Conservation (phyloP, 1,140 invertebrate species). For the Apis laboriosa region DNA sequence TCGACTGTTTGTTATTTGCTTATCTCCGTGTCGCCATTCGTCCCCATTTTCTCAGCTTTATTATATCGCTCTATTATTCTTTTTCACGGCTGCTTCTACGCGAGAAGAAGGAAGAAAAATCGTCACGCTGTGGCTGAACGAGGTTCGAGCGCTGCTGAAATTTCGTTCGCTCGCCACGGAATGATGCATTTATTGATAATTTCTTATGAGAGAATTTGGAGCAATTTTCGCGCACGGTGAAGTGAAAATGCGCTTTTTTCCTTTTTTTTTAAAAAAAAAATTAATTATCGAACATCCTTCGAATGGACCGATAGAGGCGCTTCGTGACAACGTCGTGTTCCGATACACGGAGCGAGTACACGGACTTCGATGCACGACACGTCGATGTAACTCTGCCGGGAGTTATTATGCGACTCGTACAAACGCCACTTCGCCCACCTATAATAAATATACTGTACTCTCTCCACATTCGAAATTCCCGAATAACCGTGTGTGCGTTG, state of each 20-base stretch:
- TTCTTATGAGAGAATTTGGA: too few species aligned
- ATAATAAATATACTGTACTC: neutral
- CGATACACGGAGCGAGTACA: too few species aligned
- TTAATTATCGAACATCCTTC: too few species aligned
- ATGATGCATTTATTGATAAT: too few species aligned
- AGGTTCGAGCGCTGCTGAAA: too few species aligned
- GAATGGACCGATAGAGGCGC: too few species aligned
- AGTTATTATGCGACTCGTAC: slow-evolving; percentile 59
- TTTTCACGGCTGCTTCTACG: neutral
- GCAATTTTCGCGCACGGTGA: too few species aligned
- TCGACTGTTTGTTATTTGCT: slow-evolving; percentile 1
- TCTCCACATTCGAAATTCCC: slow-evolving; percentile 39
- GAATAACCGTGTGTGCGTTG: neutral
- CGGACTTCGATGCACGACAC: slow-evolving; percentile 22
- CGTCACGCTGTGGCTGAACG: too few species aligned
- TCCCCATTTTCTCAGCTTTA: neutral
- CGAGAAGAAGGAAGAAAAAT: neutral
- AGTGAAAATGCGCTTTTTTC: too few species aligned
- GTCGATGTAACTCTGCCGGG: slow-evolving; percentile 56
- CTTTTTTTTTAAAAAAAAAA: too few species aligned
- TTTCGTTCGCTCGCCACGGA: too few species aligned
- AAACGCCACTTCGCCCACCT: slow-evolving; percentile 21
- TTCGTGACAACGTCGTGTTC: too few species aligned
- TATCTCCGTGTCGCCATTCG: neutral
- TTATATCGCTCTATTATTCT: neutral